Evolutionary conservation across 2,888 invertebrate species (phyloP).

Genomic region (Pterostichus madidus): DNA sequence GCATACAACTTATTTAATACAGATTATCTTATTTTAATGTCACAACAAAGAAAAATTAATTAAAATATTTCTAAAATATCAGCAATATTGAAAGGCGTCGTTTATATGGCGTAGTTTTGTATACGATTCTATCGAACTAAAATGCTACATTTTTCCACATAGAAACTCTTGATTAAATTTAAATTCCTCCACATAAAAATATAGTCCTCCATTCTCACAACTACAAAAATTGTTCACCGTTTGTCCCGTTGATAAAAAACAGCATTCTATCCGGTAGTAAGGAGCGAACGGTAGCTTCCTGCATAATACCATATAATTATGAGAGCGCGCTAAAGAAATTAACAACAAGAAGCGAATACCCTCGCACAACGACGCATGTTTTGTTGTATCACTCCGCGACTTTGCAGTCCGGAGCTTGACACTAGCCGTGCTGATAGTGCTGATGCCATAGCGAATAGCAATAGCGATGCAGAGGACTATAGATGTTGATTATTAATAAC

Average conservation of each 20-base stretch:
- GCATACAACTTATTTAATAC: too few relatives aligned
- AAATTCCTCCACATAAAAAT: slow-evolving; percentile 21
- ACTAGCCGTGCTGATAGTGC: slow-evolving; percentile 1
- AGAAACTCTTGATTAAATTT: too few relatives aligned
- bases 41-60: too few relatives aligned
- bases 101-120: too few relatives aligned
- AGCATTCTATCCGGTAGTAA: slow-evolving; percentile 29
- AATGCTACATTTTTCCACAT: too few relatives aligned
- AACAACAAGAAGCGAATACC: slow-evolving; percentile 46
- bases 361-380: not conserved
- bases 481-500: slow-evolving; percentile 39
- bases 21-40: too few relatives aligned
- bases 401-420: slow-evolving; percentile 2
- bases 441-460: too few relatives aligned
- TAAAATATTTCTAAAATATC: too few relatives aligned
- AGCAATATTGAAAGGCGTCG: too few relatives aligned
- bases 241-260: slow-evolving; percentile 34
- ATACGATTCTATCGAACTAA: too few relatives aligned
- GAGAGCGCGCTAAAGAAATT: slow-evolving; percentile 52
- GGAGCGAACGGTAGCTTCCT: slow-evolving; percentile 59
- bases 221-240: slow-evolving; percentile 32
- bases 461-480: not conserved
- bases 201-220: slow-evolving; percentile 4
- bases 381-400: slow-evolving; percentile 45
- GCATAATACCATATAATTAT: slow-evolving; percentile 62